These are phyloP conservation scores for Acomys russatus DNA, from an alignment of 2,797 vertebrate genomes.

Conservation along the genomic window DNA sequence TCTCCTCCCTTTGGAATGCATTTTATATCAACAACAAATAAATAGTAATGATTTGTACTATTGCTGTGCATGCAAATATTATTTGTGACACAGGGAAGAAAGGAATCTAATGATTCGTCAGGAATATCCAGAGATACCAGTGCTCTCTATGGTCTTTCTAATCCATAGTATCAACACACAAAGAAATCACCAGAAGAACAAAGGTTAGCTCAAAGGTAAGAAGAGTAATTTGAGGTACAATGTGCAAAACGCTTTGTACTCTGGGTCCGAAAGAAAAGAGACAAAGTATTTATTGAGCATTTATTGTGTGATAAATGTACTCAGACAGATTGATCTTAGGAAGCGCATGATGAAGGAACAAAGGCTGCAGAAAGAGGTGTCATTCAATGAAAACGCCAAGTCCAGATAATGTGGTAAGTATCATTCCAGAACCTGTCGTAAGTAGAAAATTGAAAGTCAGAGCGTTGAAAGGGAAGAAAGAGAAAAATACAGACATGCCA, in stretches of 20 bases:
- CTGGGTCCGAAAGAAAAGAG: background rate
- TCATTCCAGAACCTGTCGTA: background rate
- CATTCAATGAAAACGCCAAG: background rate
- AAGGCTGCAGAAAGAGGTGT: background rate
- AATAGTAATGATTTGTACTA: slow-evolving; percentile 72
- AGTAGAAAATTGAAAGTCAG: background rate
- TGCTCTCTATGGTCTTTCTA: slow-evolving; percentile 7
- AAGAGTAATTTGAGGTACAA: background rate
- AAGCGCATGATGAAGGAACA: background rate
- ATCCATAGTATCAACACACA: slow-evolving; percentile 37
- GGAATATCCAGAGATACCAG: slow-evolving; percentile 62
- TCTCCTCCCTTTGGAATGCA: slow-evolving; percentile 37
- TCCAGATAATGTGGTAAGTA: background rate
- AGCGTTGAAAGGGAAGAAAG: background rate
- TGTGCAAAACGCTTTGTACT: background rate
- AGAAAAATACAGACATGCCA: background rate
- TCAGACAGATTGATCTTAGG: background rate
- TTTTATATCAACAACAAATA: slow-evolving; percentile 75
- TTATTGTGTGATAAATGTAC: background rate
- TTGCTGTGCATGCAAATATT: slow-evolving; percentile 66
- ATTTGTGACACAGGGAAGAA: slow-evolving; percentile 22
- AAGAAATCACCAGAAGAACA: slow-evolving; percentile 58
- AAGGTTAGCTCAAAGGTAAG: slow-evolving; percentile 23
- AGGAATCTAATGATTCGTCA: slow-evolving; percentile 63
- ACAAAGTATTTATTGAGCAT: background rate